These are phyloP conservation scores for Drosophila nebulosa DNA, from an alignment of 1,140 invertebrate species.

Conservation along the genomic window DNA sequence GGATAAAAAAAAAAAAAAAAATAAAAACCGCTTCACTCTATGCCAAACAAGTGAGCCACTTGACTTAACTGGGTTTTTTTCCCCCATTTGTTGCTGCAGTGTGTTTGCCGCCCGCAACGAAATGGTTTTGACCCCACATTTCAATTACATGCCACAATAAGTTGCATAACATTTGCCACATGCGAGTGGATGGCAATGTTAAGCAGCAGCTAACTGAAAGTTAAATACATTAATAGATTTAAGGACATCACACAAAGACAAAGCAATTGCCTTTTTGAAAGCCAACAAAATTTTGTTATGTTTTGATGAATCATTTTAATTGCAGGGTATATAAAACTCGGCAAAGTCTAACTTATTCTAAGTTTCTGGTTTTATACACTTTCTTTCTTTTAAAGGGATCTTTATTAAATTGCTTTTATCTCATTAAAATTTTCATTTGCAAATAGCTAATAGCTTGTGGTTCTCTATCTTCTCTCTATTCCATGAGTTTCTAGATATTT, in stretches of 20 bases:
- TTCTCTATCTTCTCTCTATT: too few species aligned
- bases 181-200: not conserved
- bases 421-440: too few species aligned
- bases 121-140: constrained; percentile 54
- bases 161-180: constrained; percentile 19
- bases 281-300: not conserved
- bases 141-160: constrained; percentile 35
- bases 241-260: not conserved
- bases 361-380: too few species aligned
- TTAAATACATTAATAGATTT: not conserved
- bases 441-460: too few species aligned
- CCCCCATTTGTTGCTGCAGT: not conserved
- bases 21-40: not conserved
- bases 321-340: too few species aligned
- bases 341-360: too few species aligned
- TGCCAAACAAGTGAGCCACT: constrained; percentile 36
- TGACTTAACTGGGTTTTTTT: constrained; percentile 33
- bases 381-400: too few species aligned
- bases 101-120: constrained; percentile 22
- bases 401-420: too few species aligned
- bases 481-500: too few species aligned
- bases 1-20: constrained; percentile 24
- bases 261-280: too few species aligned
- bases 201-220: not conserved
- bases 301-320: too few species aligned